These are phyloP conservation scores for Petrolisthes cinctipes DNA, from an alignment of 2,888 invertebrate species.

Conservation along the genomic window DNA sequence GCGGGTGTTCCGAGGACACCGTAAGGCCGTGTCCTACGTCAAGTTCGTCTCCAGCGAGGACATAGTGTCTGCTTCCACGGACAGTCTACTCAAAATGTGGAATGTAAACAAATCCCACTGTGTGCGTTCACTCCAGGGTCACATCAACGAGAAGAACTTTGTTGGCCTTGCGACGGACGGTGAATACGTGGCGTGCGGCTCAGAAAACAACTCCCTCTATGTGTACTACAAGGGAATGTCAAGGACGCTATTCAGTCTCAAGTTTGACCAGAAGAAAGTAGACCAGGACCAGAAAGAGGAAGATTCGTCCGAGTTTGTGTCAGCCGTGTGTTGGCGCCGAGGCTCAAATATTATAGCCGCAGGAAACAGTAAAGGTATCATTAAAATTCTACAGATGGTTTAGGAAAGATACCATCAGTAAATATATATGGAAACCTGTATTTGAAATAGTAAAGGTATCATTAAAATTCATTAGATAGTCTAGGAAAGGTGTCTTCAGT, in stretches of 20 bases:
- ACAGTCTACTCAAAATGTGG: slow-evolving; percentile 92
- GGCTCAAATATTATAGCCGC: slow-evolving; percentile 88
- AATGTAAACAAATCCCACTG: slow-evolving; percentile 82
- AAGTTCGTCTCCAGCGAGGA: slow-evolving; percentile 88
- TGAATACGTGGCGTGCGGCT: slow-evolving; percentile 93
- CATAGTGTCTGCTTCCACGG: slow-evolving; percentile 92
- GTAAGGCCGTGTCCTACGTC: slow-evolving; percentile 94
- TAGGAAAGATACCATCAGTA: slow-evolving; percentile 69
- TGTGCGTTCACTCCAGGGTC: slow-evolving; percentile 88
- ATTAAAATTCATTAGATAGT: no score
- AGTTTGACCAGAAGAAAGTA: slow-evolving; percentile 86
- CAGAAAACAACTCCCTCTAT: slow-evolving; percentile 93
- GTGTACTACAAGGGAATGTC: slow-evolving; percentile 91
- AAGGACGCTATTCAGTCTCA: slow-evolving; percentile 86
- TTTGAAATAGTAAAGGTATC: no score
- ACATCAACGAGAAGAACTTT: slow-evolving; percentile 95
- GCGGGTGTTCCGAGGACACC: slow-evolving; percentile 87
- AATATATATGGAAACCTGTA: no score
- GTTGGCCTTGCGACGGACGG: slow-evolving; percentile 93
- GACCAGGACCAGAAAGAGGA: slow-evolving; percentile 82
- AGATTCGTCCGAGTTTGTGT: slow-evolving; percentile 87
- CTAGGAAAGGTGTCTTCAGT: no score
- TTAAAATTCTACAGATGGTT: slow-evolving; percentile 86
- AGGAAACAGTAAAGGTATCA: slow-evolving; percentile 93
- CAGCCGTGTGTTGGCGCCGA: slow-evolving; percentile 93